Conservation (phyloP, 2,113 vertebrate genomes). For the Oncorhynchus mykiss region DNA sequence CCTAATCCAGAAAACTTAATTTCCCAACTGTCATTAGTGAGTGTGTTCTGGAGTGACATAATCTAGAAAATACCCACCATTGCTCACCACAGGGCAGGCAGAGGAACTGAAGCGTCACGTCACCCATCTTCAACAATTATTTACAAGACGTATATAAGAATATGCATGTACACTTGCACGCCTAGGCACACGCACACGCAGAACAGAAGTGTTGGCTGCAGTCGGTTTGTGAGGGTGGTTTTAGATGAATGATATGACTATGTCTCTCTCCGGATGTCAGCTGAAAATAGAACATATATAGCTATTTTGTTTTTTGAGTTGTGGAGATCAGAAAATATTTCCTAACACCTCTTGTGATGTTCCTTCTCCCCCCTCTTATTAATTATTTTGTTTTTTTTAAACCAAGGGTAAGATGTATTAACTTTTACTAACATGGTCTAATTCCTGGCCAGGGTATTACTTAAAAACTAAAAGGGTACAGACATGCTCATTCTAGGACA, state of each 20-base stretch:
- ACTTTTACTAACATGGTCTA: too few relatives aligned
- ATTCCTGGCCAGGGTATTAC: not conserved
- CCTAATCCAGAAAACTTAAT: not conserved
- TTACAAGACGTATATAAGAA: not conserved
- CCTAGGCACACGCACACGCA: not conserved
- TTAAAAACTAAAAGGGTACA: not conserved
- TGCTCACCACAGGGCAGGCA: not conserved
- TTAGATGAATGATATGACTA: conserved; percentile 4
- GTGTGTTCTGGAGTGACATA: not conserved
- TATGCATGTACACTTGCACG: not conserved
- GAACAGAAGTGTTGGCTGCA: conserved; percentile 32
- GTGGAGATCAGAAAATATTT: not conserved
- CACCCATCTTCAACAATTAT: not conserved
- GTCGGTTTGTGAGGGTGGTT: conserved; percentile 22
- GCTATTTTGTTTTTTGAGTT: too few relatives aligned
- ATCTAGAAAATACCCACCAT: not conserved
- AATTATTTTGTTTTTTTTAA: not conserved
- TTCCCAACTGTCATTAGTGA: not conserved
- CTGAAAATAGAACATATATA: not conserved
- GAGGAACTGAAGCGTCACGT: not conserved
- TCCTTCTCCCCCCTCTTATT: too few relatives aligned
- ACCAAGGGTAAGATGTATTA: too few relatives aligned
- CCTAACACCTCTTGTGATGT: too few relatives aligned
- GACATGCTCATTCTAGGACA: not conserved
- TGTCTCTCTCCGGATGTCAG: conserved; percentile 31